Base-by-base conservation (phyloP, 2,797 vertebrate species). In the Microcaecilia unicolor region DNA sequence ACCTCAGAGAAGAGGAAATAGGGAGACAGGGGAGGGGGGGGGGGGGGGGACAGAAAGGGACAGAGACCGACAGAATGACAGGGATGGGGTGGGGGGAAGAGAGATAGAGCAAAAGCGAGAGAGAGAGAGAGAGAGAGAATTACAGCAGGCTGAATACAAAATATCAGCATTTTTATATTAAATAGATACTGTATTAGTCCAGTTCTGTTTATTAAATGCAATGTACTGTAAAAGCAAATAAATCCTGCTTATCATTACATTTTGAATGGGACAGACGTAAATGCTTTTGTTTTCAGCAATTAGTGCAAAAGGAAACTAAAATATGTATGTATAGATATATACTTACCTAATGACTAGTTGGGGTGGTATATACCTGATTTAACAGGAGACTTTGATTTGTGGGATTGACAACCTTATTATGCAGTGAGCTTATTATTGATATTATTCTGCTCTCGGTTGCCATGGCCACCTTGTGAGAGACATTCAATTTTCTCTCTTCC, bases 401-500 rank as follows among this genome's bases (percentile, higher is more conserved):
- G 85, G 87, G 90, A 97, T 88, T 95, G 93, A 95, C 94, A 98
- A 92, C 89, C 92, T 94, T 95, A 97, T 97, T 98, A 97, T 97
- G 88, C 85, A 74, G 81, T 65, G 67, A 87, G 88, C 92, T 97
- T 95, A 94, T 94, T 97, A 98, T 97, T 96, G 93, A 97, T 98
- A 97, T 98, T 93, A 93, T 88, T 88, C 90, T 84, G 85, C 84
- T 88, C 88, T 74, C 61, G 81, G 94, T 98, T 98, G 91, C 94
- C 93, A 98, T 98, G 92, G 87, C 88, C 92, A 97, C 94, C 85
- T 80, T 87, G 90, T 89, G 75, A 93, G 92, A 97, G 92, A 97
- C 92, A 94, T 97, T 95, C 94, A 95, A 98, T 98, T 97, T 98
- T 97, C 93, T 95, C 91, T 97, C 93, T 91, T 94, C 93, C 91